Percentiles rank a stretch among this genome's conserved stretches.
Evolutionary conservation across 2,888 invertebrate species (phyloP).

Genomic region (Sarcophaga subvicina): DNA sequence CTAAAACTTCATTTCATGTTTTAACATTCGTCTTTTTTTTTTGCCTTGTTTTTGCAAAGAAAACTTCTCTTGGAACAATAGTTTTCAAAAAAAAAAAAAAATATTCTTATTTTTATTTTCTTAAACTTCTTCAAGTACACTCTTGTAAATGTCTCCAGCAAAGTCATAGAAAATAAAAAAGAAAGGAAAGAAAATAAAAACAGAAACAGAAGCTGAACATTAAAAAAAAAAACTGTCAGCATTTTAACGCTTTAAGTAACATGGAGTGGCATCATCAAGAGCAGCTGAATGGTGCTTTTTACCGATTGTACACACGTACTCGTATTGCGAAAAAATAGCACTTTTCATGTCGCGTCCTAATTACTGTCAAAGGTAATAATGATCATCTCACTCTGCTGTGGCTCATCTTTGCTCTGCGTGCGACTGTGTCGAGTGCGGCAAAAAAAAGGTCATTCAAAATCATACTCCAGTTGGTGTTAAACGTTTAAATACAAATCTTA

Average conservation of each 20-base stretch:
- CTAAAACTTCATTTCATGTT: neutral
- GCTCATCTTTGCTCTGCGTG: neutral
- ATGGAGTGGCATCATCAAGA: slow-evolving; percentile 26
- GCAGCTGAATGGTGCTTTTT: slow-evolving; percentile 23
- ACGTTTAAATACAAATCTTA: neutral
- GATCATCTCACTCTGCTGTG: neutral
- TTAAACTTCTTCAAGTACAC: slow-evolving; percentile 12
- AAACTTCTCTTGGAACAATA: slow-evolving; percentile 17
- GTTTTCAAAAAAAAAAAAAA: neutral
- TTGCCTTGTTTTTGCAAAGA: neutral
- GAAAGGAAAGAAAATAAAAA: neutral
- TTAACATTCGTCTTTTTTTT: neutral
- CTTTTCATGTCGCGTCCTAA: slow-evolving; percentile 39
- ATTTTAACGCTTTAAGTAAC: slow-evolving; percentile 53
- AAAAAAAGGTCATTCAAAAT: slow-evolving; percentile 11
- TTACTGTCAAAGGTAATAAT: slow-evolving; percentile 44
- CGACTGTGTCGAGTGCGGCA: neutral
- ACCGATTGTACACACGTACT: slow-evolving; percentile 14
- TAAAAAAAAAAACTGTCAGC: slow-evolving; percentile 26
- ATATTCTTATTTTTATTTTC: neutral
- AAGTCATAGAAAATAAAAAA: neutral
- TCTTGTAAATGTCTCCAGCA: slow-evolving; percentile 35
- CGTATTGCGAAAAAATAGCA: slow-evolving; percentile 1
- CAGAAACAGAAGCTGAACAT: neutral
- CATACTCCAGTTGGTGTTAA: neutral